A percentile compares a stretch with the other conserved stretches of the same genome.
phyloP scores from a whole-genome alignment of 2,888 invertebrate species.

The Agrochola macilenta region DNA sequence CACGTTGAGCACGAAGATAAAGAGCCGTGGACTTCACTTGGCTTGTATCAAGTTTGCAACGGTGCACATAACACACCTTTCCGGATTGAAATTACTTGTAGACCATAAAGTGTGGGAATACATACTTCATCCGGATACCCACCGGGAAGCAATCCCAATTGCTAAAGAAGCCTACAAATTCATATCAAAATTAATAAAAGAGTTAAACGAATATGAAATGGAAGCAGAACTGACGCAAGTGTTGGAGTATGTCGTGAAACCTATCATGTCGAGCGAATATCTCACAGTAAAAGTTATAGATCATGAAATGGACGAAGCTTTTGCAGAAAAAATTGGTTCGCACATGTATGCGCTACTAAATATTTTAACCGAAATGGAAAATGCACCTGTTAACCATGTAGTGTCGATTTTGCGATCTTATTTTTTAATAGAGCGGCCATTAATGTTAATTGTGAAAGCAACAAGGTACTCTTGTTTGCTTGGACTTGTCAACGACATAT shows the following conservation, averaged over 20 bases:
- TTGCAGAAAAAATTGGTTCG: constrained; percentile 61
- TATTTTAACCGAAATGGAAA: constrained; percentile 63
- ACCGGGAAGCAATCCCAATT: constrained; percentile 53
- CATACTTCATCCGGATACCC: constrained; percentile 56
- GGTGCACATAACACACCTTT: constrained; percentile 65
- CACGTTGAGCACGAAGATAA: constrained; percentile 44
- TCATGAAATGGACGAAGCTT: constrained; percentile 58
- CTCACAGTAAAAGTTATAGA: constrained; percentile 57
- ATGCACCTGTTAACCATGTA: constrained; percentile 64
- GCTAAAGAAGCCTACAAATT: constrained; percentile 66
- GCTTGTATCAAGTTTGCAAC: constrained; percentile 65
- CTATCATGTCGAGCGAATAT: constrained; percentile 65
- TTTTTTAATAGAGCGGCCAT: constrained; percentile 46
- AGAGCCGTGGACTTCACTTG: constrained; percentile 59
- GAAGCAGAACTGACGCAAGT: constrained; percentile 67
- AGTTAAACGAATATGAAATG: constrained; percentile 68
- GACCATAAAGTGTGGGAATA: constrained; percentile 66
- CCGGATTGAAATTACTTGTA: constrained; percentile 67
- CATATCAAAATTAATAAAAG: constrained; percentile 68
- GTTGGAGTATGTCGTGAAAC: constrained; percentile 65
- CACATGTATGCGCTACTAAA: constrained; percentile 60
- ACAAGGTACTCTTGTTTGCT: constrained; percentile 46
- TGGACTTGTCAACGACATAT: constrained; percentile 40
- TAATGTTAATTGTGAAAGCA: constrained; percentile 39
- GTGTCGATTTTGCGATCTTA: constrained; percentile 56